Percentiles rank a stretch among this genome's conserved stretches.
Conservation (phyloP, 2,888 invertebrate genomes). For the Agrotis exclamationis region DNA sequence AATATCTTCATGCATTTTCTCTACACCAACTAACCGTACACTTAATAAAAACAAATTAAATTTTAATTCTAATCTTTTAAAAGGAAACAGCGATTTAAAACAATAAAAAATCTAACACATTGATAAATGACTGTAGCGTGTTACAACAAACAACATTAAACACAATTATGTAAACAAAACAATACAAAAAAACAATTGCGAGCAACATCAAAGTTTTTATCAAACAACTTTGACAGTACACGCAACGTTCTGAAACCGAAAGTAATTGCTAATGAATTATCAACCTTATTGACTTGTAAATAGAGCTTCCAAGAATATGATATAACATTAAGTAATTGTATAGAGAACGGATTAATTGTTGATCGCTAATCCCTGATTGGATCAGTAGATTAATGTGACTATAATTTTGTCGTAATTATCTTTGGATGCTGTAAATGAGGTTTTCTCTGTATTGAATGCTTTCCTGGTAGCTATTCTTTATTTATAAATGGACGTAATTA, state of each 20-base stretch:
- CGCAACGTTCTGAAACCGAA: conserved; percentile 64
- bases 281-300: conserved; percentile 54
- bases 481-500: conserved; percentile 38
- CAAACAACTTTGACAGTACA: conserved; percentile 54
- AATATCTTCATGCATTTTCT: conserved; percentile 7
- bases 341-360: conserved; percentile 57
- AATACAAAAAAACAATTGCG: conserved; percentile 45
- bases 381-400: conserved; percentile 57
- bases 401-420: conserved; percentile 56
- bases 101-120: conserved; percentile 12
- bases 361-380: conserved; percentile 53
- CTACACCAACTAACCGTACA: not conserved
- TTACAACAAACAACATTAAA: conserved; percentile 47
- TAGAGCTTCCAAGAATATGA: conserved; percentile 54
- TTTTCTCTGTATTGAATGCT: conserved; percentile 50
- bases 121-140: conserved; percentile 51
- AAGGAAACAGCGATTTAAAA: conserved; percentile 24
- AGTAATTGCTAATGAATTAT: conserved; percentile 58
- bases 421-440: conserved; percentile 34
- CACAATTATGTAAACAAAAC: conserved; percentile 64
- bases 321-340: conserved; percentile 56
- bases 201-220: conserved; percentile 48
- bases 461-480: conserved; percentile 50
- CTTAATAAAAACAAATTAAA: conserved; percentile 7
- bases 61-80: conserved; percentile 4